These are phyloP conservation scores for Phenganax marumi DNA, from an alignment of 92 coral and sea anemone genomes.

Conservation along the genomic window DNA sequence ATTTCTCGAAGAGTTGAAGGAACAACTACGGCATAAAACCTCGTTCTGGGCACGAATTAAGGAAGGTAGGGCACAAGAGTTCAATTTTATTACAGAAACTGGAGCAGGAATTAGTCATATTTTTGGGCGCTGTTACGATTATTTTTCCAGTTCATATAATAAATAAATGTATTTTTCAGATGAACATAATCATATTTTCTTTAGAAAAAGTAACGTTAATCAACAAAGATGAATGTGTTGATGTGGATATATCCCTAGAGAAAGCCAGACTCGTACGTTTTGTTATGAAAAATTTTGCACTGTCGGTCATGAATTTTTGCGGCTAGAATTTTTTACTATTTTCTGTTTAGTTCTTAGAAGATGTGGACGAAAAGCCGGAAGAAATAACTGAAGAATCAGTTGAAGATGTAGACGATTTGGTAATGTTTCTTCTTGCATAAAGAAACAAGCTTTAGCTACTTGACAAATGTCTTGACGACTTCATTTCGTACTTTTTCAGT, in stretches of 20 bases:
- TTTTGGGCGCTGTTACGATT: too few species aligned
- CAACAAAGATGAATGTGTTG: slow-evolving; percentile 67
- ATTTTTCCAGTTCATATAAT: background rate
- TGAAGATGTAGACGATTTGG: slow-evolving; percentile 92
- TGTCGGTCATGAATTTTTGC: background rate
- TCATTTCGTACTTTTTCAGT: slow-evolving; percentile 38
- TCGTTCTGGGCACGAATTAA: slow-evolving; percentile 75
- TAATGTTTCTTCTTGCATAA: slow-evolving; percentile 18
- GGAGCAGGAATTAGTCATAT: background rate
- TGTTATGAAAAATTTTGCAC: background rate
- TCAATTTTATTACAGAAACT: background rate
- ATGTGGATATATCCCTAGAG: slow-evolving; percentile 57
- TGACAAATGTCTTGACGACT: background rate
- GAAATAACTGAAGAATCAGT: slow-evolving; percentile 66
- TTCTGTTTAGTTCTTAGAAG: slow-evolving; percentile 68
- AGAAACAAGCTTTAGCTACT: background rate
- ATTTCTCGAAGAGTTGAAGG: slow-evolving; percentile 77
- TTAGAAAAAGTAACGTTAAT: slow-evolving; percentile 73
- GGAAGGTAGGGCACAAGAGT: slow-evolving; percentile 58
- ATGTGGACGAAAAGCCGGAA: slow-evolving; percentile 51
- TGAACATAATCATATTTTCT: background rate
- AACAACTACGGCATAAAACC: slow-evolving; percentile 68
- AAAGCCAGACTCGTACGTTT: slow-evolving; percentile 64
- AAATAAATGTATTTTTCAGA: background rate
- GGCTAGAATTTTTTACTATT: background rate